Evolutionary conservation across 2,888 invertebrate genomes (phyloP).

Genomic region (Parasteatoda lunata): DNA sequence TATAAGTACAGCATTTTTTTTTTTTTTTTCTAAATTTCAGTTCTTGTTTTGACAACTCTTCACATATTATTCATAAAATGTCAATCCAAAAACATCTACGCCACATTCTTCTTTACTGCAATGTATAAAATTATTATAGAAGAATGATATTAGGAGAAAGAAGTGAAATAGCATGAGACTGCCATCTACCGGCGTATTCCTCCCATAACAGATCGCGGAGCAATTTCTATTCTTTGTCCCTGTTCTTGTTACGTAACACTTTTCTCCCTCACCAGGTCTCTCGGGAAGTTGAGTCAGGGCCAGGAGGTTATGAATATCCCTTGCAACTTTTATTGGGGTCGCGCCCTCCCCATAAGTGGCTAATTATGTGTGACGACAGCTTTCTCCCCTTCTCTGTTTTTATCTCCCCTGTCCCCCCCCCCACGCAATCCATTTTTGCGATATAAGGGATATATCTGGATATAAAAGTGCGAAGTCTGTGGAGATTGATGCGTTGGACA

Average conservation of each 20-base stretch:
- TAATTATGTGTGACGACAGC: slow-evolving; percentile 68
- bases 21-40: too few species aligned
- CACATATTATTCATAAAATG: too few species aligned
- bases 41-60: too few species aligned
- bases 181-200: too few species aligned
- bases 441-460: slow-evolving; percentile 11
- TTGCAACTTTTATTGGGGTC: slow-evolving; percentile 68
- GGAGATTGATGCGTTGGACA: slow-evolving; percentile 29
- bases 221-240: background rate
- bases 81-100: too few species aligned
- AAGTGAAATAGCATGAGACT: too few species aligned
- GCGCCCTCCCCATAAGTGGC: slow-evolving; percentile 67
- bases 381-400: background rate
- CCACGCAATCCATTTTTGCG: background rate
- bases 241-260: slow-evolving; percentile 55
- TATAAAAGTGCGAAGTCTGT: slow-evolving; percentile 37
- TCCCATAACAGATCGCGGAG: too few species aligned
- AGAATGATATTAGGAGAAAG: too few species aligned
- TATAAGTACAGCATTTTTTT: too few species aligned
- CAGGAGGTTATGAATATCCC: slow-evolving; percentile 65
- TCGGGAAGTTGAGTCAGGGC: slow-evolving; percentile 61
- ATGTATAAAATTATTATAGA: too few species aligned
- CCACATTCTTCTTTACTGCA: too few species aligned
- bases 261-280: slow-evolving; percentile 16
- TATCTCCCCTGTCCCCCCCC: background rate